These are phyloP conservation scores for Cerastis rubricosa DNA, from an alignment of 2,888 invertebrate genomes.

Conservation along the genomic window DNA sequence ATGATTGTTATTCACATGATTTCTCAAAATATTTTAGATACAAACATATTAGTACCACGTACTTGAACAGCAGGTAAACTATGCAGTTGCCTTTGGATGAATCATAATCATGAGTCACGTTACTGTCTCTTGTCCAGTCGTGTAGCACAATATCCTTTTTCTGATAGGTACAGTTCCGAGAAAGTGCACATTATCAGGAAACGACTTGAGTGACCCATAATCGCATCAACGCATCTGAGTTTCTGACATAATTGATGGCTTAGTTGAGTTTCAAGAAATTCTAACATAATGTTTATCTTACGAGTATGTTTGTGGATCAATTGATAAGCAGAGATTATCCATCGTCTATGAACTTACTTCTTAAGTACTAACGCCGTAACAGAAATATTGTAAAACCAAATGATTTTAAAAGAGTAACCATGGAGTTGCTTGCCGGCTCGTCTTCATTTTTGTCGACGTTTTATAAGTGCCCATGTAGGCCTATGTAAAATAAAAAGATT, in stretches of 20 bases:
- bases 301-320: neutral
- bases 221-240: slow-evolving; percentile 8
- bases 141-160: slow-evolving; percentile 23
- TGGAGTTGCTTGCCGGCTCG: no score
- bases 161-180: slow-evolving; percentile 61
- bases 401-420: no score
- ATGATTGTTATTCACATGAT: slow-evolving; percentile 2
- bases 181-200: slow-evolving; percentile 46
- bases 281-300: neutral
- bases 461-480: no score
- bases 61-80: slow-evolving; percentile 12
- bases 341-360: neutral
- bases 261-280: neutral
- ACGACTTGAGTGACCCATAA: slow-evolving; percentile 19
- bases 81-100: slow-evolving; percentile 20
- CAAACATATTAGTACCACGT: no score
- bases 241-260: neutral
- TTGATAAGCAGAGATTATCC: neutral
- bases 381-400: no score
- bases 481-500: no score
- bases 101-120: slow-evolving; percentile 37
- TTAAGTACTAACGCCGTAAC: no score
- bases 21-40: neutral
- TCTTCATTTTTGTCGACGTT: no score
- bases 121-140: slow-evolving; percentile 26